These are phyloP conservation scores for Channa maculata DNA, from an alignment of 2,113 vertebrate species.

Conservation along the genomic window DNA sequence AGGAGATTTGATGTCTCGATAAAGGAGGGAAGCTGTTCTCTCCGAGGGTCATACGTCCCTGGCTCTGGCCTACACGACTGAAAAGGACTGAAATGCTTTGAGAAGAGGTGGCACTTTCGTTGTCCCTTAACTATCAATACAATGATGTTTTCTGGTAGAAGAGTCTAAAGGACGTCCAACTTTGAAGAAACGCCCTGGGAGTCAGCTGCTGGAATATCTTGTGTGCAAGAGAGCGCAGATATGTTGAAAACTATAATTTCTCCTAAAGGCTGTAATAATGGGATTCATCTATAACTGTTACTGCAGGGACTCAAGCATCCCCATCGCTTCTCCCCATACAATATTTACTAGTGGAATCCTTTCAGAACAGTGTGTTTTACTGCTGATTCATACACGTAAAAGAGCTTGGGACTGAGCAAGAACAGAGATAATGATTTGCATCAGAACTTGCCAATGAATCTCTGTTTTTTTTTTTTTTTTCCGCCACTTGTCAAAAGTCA, in stretches of 20 bases:
- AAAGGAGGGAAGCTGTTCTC: constrained; percentile 35
- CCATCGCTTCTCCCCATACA: too few species aligned
- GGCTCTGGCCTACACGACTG: too few species aligned
- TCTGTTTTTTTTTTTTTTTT: too few species aligned
- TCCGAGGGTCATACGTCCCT: constrained; percentile 20
- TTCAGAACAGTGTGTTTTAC: background rate
- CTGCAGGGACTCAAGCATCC: background rate
- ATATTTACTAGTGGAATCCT: too few species aligned
- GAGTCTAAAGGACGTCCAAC: constrained; percentile 8
- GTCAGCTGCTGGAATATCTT: background rate
- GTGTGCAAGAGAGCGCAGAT: constrained; percentile 2
- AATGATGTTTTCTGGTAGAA: background rate
- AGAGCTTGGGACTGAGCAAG: background rate
- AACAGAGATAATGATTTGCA: background rate
- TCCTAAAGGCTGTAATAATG: background rate
- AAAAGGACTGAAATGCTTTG: background rate
- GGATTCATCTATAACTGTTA: background rate
- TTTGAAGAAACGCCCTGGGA: background rate
- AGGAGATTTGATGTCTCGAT: constrained; percentile 49
- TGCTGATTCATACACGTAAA: background rate
- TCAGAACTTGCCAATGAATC: background rate
- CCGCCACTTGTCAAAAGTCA: background rate
- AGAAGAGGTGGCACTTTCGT: background rate
- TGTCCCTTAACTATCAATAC: constrained; percentile 34
- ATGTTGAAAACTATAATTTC: background rate